Evolutionary conservation across 2,797 vertebrate species (phyloP), one percentile per base, ranked within the genome.

Genomic region (Momotus momota): DNA sequence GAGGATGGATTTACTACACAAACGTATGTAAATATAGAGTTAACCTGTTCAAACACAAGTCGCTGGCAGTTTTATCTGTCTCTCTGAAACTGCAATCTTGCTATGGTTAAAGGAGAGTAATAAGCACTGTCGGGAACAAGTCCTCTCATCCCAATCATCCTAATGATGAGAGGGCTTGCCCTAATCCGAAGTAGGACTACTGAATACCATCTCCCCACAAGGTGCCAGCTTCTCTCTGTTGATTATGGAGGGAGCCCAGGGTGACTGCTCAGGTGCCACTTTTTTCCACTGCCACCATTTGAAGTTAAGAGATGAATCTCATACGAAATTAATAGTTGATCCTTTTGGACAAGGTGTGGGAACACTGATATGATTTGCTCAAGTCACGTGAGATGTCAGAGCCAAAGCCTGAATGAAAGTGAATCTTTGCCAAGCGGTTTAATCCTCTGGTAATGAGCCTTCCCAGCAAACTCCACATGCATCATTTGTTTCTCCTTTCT

Each of bases 401-500:
- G 21, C 2, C 29, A 74, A 92, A 70, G 29, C 33, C 46, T 35
- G 21, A 58, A 33, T 27, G 14, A 45, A 81, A 89, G 61, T 2
- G 5, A 33, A 43, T 33, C 6, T 79, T 81, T 75, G 38, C 21
- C 10, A 2, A 48, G 23, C 3, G 51, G 16, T 66, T 71, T 60
- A 64, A 80, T 21, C 16, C 21, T 10, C 49, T 26, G 23, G 7
- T 73, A 35, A 77, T 14, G 10, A 49, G 4, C 18, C 4, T 10
- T n/a, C 33, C 12, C 16, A 9, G 22, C 15, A 51, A 38, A 23
- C 54, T 66, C 54, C 38, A 51, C 11, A 5, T 0, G 0, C 2
- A 0, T 46, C 5, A 27, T 31, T 84, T 41, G 26, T 46, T 83
- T 55, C 4, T 52, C 6, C 1, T 65, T 71, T 81, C 33, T 72